Conservation (phyloP, 2,113 vertebrate species). For the Trachemys scripta region DNA sequence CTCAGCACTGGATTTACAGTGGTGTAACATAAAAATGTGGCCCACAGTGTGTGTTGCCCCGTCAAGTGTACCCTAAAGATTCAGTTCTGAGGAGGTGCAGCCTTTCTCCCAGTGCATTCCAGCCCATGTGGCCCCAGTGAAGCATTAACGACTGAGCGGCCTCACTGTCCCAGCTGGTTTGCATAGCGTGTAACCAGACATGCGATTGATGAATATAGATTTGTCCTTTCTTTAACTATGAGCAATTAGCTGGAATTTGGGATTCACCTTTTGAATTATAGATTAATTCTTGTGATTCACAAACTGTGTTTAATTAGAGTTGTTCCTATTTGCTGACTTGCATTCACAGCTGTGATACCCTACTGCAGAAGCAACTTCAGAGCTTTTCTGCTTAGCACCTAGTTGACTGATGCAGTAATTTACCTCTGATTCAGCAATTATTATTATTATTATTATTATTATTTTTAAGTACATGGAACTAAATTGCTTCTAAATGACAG, state of each 20-base stretch:
- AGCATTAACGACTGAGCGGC: neutral
- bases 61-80: neutral
- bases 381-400: constrained; percentile 66
- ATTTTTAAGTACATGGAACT: constrained; percentile 58
- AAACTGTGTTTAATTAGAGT: neutral
- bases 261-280: neutral
- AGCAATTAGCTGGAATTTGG: neutral
- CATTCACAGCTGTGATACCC: constrained; percentile 24
- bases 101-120: constrained; percentile 20
- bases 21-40: neutral
- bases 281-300: neutral
- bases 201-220: neutral
- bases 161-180: neutral
- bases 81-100: constrained; percentile 6
- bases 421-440: constrained; percentile 70
- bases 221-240: neutral
- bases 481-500: constrained; percentile 82
- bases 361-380: constrained; percentile 46
- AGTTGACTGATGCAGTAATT: constrained; percentile 61
- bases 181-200: neutral
- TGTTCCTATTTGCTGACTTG: neutral
- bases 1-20: fast-evolving
- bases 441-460: neutral
- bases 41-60: neutral
- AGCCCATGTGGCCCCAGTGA: neutral